These are phyloP conservation scores for Rhizoglyphus robini DNA, from an alignment of 1,140 invertebrate species.

Conservation along the genomic window DNA sequence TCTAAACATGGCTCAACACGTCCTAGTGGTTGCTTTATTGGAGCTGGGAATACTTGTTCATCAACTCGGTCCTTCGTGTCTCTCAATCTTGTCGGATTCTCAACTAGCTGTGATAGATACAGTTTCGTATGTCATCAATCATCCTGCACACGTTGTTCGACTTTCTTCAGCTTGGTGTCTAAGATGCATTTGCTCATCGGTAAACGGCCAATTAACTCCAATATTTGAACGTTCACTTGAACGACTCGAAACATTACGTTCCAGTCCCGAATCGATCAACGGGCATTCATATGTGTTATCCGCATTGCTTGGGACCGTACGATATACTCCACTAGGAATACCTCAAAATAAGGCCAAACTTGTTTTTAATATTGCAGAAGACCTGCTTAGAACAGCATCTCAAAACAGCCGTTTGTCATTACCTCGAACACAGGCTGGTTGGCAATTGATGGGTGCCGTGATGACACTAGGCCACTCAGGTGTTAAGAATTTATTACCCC, in stretches of 20 bases:
- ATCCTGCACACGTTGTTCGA: conserved; percentile 79
- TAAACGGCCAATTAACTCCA: conserved; percentile 83
- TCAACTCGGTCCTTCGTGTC: conserved; percentile 77
- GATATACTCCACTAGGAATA: conserved; percentile 78
- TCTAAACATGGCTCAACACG: conserved; percentile 79
- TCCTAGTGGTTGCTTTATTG: conserved; percentile 81
- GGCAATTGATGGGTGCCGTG: conserved; percentile 89
- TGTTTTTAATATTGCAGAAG: conserved; percentile 93
- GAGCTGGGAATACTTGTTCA: conserved; percentile 55
- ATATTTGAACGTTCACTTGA: conserved; percentile 73
- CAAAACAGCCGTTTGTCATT: conserved; percentile 89
- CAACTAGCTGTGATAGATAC: conserved; percentile 50
- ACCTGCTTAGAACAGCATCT: conserved; percentile 85
- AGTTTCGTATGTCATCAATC: conserved; percentile 64
- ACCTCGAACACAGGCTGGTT: conserved; percentile 87
- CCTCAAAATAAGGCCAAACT: conserved; percentile 90
- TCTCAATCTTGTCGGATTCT: conserved; percentile 70
- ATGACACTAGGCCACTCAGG: conserved; percentile 85
- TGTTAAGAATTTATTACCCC: conserved; percentile 68
- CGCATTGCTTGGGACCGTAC: conserved; percentile 77
- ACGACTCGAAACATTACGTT: conserved; percentile 69
- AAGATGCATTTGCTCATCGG: conserved; percentile 73
- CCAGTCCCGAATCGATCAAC: conserved; percentile 79
- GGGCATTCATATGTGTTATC: conserved; percentile 88
- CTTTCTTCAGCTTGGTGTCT: conserved; percentile 88